Base-by-base conservation (phyloP, 2,113 vertebrate species). In the Perca flavescens region DNA sequence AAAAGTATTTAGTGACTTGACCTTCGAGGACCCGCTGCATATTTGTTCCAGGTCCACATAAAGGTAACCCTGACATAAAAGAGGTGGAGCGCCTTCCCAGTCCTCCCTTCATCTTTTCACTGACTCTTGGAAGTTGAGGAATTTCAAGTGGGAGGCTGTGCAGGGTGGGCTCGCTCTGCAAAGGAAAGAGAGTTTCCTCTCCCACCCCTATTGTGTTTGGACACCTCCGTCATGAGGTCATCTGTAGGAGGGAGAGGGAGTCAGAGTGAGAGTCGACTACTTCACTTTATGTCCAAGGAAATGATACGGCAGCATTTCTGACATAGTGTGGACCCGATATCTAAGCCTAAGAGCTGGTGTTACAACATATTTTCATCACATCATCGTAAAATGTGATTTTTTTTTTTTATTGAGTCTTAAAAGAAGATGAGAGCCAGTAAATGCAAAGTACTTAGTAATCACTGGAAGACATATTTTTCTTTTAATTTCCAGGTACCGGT, bases 111-210 rank as follows among this genome's bases (percentile, higher is more conserved):
- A 62, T 80, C 80, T 82, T 36, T 25, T 74, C 21, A 78, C 74
- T 83, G 79, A 80, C 56, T 81, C 54, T 54, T 54, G n/a, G 21
- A 56, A 67, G 77, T 86, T 72, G 40, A 84, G 85, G 89, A 88
- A 85, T 90, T 75, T 85, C 36, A 80, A 85, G 79, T 80, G 86
- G 81, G 75, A 77, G 79, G 77, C 73, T 15, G 52, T 0, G 10
- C 68, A 54, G 91, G 89, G 84, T 74, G 92, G 87, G 80, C 63
- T 81, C 64, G 14, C 79, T 47, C 61, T 85, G 83, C 82, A 92
- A 47, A 94, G 90, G 87, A 91, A 92, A 75, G 81, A 70, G 73
- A 1, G 70, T 86, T 94, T 94, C 92, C 90, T 90, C 86, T 83
- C 78, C 78, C 52, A 69, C 74, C 62, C 73, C 61, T 63, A 67